A percentile compares a stretch with the other conserved stretches of the same genome.
Conservation (phyloP, 2,888 invertebrate species). For the Chalcis sispes region DNA sequence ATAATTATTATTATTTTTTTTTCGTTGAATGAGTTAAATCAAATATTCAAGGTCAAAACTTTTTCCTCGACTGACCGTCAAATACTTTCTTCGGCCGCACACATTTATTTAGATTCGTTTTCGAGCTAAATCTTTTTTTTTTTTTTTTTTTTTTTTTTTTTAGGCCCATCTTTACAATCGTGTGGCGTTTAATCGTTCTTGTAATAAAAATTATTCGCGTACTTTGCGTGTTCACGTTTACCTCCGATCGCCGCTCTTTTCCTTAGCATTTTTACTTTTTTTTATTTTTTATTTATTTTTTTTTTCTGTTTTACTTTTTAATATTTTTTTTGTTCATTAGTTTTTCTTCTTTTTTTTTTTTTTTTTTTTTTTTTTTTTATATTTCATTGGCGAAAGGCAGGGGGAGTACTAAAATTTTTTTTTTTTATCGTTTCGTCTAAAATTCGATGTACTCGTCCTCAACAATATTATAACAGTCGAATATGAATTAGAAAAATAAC, state of each 20-base stretch:
- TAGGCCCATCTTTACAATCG: conserved; percentile 5
- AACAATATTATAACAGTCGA: conserved; percentile 75
- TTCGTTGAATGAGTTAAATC: conserved; percentile 48
- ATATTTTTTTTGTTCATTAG: conserved; percentile 32
- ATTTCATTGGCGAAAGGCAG: conserved; percentile 58
- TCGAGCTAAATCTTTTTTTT: neutral
- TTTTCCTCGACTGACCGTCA: neutral
- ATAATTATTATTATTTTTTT: conserved; percentile 45
- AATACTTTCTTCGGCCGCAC: conserved; percentile 44
- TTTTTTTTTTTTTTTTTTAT: conserved; percentile 18
- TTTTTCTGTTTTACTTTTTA: conserved; percentile 19
- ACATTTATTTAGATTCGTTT: no score
- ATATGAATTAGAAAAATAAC: conserved; percentile 76
- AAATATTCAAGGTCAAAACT: conserved; percentile 43
- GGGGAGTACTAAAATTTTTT: conserved; percentile 55
- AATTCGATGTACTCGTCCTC: conserved; percentile 74
- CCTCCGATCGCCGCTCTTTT: conserved; percentile 40
- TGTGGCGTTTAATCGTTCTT: neutral
- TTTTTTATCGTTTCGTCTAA: conserved; percentile 64
- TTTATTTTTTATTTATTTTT: conserved; percentile 13
- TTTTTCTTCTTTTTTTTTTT: conserved; percentile 19
- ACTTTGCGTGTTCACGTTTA: conserved; percentile 44
- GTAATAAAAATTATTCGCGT: conserved; percentile 51
- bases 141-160: conserved; percentile 2
- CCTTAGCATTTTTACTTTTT: conserved; percentile 16